Base-by-base conservation (phyloP, 2,797 vertebrate species). In the Trachops cirrhosus region DNA sequence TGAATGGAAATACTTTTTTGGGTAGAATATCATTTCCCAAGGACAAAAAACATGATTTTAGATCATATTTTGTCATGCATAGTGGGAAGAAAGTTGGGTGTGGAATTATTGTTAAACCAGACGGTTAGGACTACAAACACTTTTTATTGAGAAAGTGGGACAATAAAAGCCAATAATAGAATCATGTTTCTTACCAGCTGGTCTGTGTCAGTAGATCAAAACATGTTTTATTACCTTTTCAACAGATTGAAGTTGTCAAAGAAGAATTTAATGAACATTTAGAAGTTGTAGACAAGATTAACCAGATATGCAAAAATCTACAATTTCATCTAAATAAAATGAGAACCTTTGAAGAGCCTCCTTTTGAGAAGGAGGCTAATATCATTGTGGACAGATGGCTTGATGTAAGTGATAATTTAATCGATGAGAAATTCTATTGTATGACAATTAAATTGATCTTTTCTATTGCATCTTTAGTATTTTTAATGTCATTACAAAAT, bases 341-440 rank as follows among this genome's bases (percentile, higher is more conserved):
- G 98, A 99, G 99, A 32, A 99, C 98, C 97, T 99, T 99, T 97
- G 98, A 98, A 19, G 99, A 99, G 70, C 97, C 98, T 16, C 98
- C 99, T 0, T 99, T 99, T 19, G 99, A 99, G 96, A 98, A 98
- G 1, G 99, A 99, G 96, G 99, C 99, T 41, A 99, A 99, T 87
- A 32, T 98, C 3, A 98, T 99, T 94, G 99, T 99, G 98, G 99
- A 99, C 98, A 98, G 98, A 98, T 99, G 99, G 99, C 98, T 99
- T 97, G 99, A 99, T 96, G 99, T 99, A 98, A 97, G 99, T 99
- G 96, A 96, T 97, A 97, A 96, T 80, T 97, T 97, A 97, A 97
- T 78, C 96, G 95, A 97, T 95, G 96, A 93, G 91, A 78, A 89
- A 59, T 95, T 91, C 26, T 93, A 12, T 52, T 91, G 79, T 67